Evolutionary conservation across 2,888 invertebrate species (phyloP).

Genomic region (Gryllus longicercus): DNA sequence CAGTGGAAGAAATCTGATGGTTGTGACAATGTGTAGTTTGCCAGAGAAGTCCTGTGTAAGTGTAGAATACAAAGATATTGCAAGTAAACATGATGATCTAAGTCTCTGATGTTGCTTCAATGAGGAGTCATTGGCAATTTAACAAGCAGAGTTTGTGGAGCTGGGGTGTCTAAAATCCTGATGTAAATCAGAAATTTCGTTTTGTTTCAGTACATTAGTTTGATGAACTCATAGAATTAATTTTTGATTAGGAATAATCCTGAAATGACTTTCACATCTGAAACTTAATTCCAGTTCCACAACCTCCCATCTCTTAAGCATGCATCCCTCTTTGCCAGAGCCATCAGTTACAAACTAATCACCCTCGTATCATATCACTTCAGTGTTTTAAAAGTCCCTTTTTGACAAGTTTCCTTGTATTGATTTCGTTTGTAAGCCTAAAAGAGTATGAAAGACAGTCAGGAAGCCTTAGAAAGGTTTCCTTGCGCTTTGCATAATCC

Average conservation of each 20-base stretch:
- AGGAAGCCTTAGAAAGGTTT: neutral
- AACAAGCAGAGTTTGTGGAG: neutral
- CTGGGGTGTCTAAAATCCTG: neutral
- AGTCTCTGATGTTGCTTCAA: neutral
- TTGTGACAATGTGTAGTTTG: constrained; percentile 5
- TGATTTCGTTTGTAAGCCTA: neutral
- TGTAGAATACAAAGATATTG: neutral
- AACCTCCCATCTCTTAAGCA: neutral
- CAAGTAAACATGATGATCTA: neutral
- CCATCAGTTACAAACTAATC: no score
- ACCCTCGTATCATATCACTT: no score
- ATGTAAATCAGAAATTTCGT: no score
- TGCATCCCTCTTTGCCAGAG: neutral
- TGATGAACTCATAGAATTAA: no score
- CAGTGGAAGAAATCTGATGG: neutral
- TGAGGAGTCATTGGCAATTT: neutral
- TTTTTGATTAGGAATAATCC: neutral
- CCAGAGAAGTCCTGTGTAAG: neutral
- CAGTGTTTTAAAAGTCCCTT: no score
- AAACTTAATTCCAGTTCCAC: neutral
- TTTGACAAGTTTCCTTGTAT: neutral
- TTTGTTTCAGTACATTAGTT: no score
- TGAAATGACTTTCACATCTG: neutral
- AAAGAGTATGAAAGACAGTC: neutral
- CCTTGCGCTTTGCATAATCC: neutral